Conservation (phyloP, 2,113 vertebrate genomes). For the Dasyurus viverrinus region DNA sequence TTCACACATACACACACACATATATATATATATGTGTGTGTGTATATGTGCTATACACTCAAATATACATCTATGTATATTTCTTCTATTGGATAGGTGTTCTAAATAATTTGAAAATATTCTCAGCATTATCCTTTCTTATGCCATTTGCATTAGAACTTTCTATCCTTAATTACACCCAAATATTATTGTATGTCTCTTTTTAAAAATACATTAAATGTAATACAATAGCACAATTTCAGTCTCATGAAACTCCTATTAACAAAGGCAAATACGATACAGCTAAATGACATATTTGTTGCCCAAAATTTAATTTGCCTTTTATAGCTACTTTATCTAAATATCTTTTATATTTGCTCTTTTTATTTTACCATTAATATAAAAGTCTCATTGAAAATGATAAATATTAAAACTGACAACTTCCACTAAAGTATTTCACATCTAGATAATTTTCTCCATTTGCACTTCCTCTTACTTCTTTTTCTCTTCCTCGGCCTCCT, state of each 20-base stretch:
- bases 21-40: too few species aligned
- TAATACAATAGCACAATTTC: background rate
- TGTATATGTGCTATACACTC: too few species aligned
- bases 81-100: background rate
- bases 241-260: background rate
- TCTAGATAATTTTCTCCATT: background rate
- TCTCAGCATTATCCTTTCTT: background rate
- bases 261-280: background rate
- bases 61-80: too few species aligned
- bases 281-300: background rate
- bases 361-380: background rate
- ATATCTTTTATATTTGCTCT: background rate
- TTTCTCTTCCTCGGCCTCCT: too few species aligned
- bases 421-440: background rate
- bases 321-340: background rate
- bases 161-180: background rate
- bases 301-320: background rate
- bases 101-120: background rate
- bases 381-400: background rate
- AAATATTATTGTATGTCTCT: background rate
- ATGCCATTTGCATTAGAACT: background rate
- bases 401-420: background rate
- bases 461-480: too few species aligned
- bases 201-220: background rate
- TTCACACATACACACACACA: too few species aligned